These are phyloP conservation scores for Drosophila baimaii DNA, from an alignment of 1,140 invertebrate species.

Conservation along the genomic window DNA sequence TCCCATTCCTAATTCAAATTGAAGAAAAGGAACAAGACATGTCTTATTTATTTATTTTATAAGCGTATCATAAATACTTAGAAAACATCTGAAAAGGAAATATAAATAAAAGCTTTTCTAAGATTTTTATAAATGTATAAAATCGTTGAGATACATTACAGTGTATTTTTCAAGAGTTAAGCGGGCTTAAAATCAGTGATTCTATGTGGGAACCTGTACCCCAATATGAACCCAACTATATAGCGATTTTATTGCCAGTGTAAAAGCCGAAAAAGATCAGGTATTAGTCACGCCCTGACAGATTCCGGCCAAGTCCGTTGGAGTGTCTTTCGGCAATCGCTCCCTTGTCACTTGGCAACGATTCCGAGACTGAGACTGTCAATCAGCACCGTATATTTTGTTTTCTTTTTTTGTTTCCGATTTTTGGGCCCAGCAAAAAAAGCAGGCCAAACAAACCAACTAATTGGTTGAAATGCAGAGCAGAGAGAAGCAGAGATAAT, in stretches of 20 bases:
- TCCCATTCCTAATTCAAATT: too few relatives aligned
- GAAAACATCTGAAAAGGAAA: too few relatives aligned
- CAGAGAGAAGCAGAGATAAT: conserved; percentile 41
- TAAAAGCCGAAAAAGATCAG: conserved; percentile 41
- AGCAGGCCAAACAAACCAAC: conserved; percentile 64
- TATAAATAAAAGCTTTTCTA: too few relatives aligned
- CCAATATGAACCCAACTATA: neutral
- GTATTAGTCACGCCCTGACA: conserved; percentile 59
- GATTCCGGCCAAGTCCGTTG: conserved; percentile 28
- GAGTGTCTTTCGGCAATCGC: conserved; percentile 21
- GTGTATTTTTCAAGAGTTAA: neutral
- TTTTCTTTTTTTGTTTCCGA: conserved; percentile 13
- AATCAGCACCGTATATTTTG: conserved; percentile 56
- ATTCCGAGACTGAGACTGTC: conserved; percentile 69
- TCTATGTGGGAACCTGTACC: neutral
- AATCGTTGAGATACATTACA: neutral
- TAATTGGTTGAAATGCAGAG: conserved; percentile 79
- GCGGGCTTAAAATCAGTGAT: neutral
- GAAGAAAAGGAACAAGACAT: too few relatives aligned
- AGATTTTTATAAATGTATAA: neutral
- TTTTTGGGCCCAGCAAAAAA: conserved; percentile 32
- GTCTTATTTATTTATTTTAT: too few relatives aligned
- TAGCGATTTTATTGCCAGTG: conserved; percentile 3
- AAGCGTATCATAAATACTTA: too few relatives aligned
- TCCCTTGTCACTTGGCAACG: conserved; percentile 65